Percentiles rank a stretch among this genome's conserved stretches.
Evolutionary conservation across 2,888 invertebrate genomes (phyloP).

Genomic region (Nematopogon swammerdamellus): DNA sequence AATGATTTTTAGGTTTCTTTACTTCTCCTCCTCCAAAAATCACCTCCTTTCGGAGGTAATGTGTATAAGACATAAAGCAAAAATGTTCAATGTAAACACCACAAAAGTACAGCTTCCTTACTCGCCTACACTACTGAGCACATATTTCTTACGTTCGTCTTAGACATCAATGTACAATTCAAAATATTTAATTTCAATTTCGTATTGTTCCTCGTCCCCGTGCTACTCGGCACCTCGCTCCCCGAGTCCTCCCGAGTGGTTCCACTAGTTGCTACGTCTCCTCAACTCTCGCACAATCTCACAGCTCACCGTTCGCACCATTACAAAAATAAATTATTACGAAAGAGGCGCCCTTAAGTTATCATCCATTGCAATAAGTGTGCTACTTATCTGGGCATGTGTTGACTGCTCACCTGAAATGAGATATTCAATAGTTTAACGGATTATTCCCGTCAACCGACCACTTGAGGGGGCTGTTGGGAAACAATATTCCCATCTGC

Average conservation of each 20-base stretch:
- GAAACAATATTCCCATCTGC: no score
- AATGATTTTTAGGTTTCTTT: no score
- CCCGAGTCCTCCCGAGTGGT: neutral
- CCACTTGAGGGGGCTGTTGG: no score
- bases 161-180: neutral
- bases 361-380: slow-evolving; percentile 17
- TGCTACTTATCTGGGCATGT: slow-evolving; percentile 51
- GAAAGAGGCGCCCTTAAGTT: slow-evolving; percentile 40
- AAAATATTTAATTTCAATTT: neutral
- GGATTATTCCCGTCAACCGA: no score
- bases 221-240: neutral
- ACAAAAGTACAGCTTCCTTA: neutral
- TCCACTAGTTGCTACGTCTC: neutral
- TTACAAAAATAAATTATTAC: slow-evolving; percentile 53
- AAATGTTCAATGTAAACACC: neutral
- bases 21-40: no score
- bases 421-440: no score
- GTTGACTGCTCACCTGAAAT: slow-evolving; percentile 52
- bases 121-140: slow-evolving; percentile 1
- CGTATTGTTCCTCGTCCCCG: neutral
- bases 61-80: neutral
- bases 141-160: neutral
- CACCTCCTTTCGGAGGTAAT: no score
- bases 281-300: slow-evolving; percentile 33
- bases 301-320: slow-evolving; percentile 54